phyloP scores from a whole-genome alignment of 2,888 invertebrate genomes.

The Phanerotoma sp. region DNA sequence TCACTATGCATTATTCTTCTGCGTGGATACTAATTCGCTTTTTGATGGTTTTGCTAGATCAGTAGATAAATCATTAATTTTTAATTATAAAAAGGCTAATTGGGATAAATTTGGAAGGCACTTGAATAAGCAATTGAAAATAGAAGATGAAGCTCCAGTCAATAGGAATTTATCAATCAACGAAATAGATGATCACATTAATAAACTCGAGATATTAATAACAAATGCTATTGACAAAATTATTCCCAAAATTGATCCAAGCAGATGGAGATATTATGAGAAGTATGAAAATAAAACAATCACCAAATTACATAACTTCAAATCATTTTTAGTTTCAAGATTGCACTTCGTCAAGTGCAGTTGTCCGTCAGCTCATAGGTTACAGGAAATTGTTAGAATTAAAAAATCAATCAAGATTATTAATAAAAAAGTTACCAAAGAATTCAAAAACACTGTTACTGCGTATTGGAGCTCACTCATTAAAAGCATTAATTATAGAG shows the following conservation, averaged over 20 bases:
- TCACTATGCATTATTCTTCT: constrained; percentile 12
- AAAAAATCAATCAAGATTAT: constrained; percentile 9
- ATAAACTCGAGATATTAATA: constrained; percentile 4
- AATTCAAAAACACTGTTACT: constrained; percentile 18
- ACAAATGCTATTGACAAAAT: constrained; percentile 1
- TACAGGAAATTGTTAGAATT: neutral
- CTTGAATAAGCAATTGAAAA: neutral
- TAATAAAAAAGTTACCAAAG: constrained; percentile 4
- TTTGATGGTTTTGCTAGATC: neutral
- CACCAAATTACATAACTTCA: constrained; percentile 13
- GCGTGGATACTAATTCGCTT: neutral
- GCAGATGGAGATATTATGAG: neutral
- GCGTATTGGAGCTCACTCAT: constrained; percentile 9
- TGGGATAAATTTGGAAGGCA: constrained; percentile 18
- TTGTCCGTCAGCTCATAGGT: neutral
- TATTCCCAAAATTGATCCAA: neutral
- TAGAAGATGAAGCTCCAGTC: neutral
- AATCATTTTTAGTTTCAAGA: constrained; percentile 16
- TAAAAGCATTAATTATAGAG: constrained; percentile 15
- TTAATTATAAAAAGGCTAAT: constrained; percentile 19
- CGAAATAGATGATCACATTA: constrained; percentile 19
- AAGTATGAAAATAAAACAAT: constrained; percentile 20
- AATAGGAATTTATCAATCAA: constrained; percentile 17
- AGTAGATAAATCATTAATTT: neutral
- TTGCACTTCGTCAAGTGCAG: neutral